phyloP scores from a whole-genome alignment of 1,140 invertebrate genomes.

The Macrobrachium nipponense region DNA sequence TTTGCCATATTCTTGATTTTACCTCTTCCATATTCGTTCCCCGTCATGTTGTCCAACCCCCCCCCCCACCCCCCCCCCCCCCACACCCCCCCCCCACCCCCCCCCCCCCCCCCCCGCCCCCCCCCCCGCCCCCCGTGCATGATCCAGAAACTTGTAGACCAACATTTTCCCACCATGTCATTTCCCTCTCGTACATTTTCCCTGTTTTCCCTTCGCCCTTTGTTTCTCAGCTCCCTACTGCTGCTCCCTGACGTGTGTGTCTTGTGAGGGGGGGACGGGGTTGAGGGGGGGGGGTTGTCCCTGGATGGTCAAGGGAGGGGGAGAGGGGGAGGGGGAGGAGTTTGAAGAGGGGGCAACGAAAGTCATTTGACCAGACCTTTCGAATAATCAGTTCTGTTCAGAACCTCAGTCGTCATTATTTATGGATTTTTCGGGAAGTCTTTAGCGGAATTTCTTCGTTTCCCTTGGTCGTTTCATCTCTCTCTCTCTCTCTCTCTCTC shows the following conservation, averaged over 20 bases:
- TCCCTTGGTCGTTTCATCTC: neutral
- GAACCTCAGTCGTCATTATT: too few relatives aligned
- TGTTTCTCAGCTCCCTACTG: neutral
- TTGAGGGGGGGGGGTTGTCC: too few relatives aligned
- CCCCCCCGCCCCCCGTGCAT: neutral
- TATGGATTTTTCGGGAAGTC: too few relatives aligned
- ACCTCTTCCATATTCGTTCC: neutral
- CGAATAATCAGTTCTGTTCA: too few relatives aligned
- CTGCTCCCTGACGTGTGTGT: neutral
- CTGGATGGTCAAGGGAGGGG: too few relatives aligned
- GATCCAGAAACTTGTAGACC: neutral
- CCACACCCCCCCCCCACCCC: neutral
- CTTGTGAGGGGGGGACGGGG: too few relatives aligned
- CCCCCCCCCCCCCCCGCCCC: neutral
- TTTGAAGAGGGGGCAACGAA: too few relatives aligned
- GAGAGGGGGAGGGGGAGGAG: too few relatives aligned
- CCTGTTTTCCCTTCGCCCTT: neutral
- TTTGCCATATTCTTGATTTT: neutral
- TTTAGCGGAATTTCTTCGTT: too few relatives aligned
- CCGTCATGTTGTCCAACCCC: neutral
- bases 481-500: constrained; percentile 25
- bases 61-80: too few relatives aligned
- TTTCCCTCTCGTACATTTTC: neutral
- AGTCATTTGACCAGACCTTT: too few relatives aligned
- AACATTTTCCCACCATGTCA: neutral